Evolutionary conservation across 1,140 invertebrate species (phyloP).

Genomic region (Hyphantria cunea): DNA sequence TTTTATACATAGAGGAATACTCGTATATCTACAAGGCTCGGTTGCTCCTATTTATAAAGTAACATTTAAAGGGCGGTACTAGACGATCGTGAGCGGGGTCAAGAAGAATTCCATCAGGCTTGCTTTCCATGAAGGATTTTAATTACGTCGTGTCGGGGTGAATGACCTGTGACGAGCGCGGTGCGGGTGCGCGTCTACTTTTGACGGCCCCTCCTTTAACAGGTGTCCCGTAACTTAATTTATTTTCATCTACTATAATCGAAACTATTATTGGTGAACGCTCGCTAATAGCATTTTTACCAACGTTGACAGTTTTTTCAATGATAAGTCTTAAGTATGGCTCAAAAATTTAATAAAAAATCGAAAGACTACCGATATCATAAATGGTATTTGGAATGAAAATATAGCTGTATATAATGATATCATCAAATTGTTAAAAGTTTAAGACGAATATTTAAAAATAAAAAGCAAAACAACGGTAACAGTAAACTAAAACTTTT

Average conservation of each 20-base stretch:
- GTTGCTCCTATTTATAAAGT: conserved; percentile 61
- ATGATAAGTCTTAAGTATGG: neutral
- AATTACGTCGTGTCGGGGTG: conserved; percentile 70
- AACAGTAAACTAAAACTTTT: conserved; percentile 32
- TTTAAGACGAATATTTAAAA: neutral
- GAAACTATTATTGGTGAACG: conserved; percentile 7
- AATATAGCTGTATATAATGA: conserved; percentile 13
- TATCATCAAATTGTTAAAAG: neutral
- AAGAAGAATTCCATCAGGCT: conserved; percentile 74
- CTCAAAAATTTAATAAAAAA: neutral
- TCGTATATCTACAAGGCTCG: conserved; percentile 11
- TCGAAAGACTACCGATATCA: neutral
- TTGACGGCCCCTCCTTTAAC: conserved; percentile 53
- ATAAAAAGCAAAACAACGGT: conserved; percentile 12
- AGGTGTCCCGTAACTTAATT: conserved; percentile 39
- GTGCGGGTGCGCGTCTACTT: conserved; percentile 50
- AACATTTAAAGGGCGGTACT: conserved; percentile 63
- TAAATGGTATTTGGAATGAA: neutral
- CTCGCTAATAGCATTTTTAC: conserved; percentile 7
- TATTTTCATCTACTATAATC: conserved; percentile 24
- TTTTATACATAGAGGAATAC: neutral
- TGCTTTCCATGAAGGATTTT: conserved; percentile 79
- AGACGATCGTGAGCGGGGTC: conserved; percentile 64
- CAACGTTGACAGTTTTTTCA: conserved; percentile 8
- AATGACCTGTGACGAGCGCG: conserved; percentile 50